Conservation (phyloP, 2,888 invertebrate genomes). For the Leptinotarsa tumamoca region DNA sequence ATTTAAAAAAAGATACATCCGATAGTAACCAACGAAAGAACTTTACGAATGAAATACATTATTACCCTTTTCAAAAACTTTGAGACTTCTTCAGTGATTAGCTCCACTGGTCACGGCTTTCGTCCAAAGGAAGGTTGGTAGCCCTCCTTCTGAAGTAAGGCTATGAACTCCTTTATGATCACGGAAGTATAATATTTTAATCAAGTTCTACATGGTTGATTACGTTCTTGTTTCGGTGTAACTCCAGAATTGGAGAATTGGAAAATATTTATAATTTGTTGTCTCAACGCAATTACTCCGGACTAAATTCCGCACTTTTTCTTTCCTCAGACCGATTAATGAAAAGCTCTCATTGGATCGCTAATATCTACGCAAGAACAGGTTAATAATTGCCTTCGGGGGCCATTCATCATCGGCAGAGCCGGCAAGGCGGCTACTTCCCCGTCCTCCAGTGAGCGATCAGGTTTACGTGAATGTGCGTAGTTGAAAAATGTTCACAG, state of each 20-base stretch:
- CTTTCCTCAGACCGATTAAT: conserved; percentile 7
- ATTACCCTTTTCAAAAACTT: no score
- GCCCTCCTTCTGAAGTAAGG: no score
- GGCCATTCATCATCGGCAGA: conserved; percentile 5
- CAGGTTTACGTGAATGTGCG: conserved; percentile 15
- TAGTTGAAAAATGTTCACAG: neutral
- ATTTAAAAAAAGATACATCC: no score
- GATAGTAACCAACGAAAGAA: no score
- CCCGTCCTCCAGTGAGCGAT: conserved; percentile 6
- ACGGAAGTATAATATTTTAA: neutral
- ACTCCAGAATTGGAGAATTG: neutral
- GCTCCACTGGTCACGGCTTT: no score
- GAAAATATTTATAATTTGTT: neutral
- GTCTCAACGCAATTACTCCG: neutral
- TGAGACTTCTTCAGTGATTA: no score
- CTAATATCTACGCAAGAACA: conserved; percentile 16
- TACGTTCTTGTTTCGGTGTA: neutral
- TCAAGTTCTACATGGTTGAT: neutral
- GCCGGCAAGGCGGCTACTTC: conserved; percentile 15
- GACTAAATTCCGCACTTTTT: neutral
- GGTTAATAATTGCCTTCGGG: conserved; percentile 1
- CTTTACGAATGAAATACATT: no score
- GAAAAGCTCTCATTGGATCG: conserved; percentile 16
- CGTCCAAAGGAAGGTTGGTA: no score
- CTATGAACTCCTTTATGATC: neutral